Evolutionary conservation across 2,888 invertebrate genomes (phyloP).

Genomic region (Phytoseiulus persimilis): DNA sequence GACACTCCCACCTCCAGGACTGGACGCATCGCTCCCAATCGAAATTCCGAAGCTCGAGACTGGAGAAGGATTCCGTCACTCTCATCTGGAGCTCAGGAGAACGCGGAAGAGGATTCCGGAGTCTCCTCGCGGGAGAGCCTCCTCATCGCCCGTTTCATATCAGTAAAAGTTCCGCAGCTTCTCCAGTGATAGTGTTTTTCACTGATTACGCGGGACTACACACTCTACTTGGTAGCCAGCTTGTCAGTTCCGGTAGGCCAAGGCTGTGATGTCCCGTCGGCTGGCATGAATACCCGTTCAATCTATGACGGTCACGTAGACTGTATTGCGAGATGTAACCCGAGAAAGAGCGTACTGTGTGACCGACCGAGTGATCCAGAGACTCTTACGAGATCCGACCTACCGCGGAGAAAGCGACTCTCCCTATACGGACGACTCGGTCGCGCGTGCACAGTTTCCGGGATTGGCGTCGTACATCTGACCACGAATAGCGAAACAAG

Average conservation of each 20-base stretch:
- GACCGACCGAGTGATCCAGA: neutral
- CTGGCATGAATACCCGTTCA: neutral
- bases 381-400: neutral
- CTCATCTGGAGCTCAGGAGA: too few relatives aligned
- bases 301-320: neutral
- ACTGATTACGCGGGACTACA: neutral
- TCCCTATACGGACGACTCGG: neutral
- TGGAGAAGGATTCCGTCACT: too few relatives aligned
- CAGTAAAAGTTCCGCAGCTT: too few relatives aligned
- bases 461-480: neutral
- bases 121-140: too few relatives aligned
- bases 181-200: too few relatives aligned
- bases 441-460: neutral
- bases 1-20: too few relatives aligned
- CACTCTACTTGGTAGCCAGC: neutral
- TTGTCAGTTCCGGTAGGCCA: neutral
- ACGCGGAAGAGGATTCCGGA: too few relatives aligned
- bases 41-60: too few relatives aligned
- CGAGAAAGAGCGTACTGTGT: neutral
- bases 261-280: neutral
- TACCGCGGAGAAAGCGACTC: neutral
- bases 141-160: too few relatives aligned
- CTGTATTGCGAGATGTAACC: neutral
- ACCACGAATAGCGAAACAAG: too few relatives aligned
- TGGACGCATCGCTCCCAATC: too few relatives aligned